Base-by-base conservation (phyloP, 23 tunicate genomes). In the Halocynthia aurantium region DNA sequence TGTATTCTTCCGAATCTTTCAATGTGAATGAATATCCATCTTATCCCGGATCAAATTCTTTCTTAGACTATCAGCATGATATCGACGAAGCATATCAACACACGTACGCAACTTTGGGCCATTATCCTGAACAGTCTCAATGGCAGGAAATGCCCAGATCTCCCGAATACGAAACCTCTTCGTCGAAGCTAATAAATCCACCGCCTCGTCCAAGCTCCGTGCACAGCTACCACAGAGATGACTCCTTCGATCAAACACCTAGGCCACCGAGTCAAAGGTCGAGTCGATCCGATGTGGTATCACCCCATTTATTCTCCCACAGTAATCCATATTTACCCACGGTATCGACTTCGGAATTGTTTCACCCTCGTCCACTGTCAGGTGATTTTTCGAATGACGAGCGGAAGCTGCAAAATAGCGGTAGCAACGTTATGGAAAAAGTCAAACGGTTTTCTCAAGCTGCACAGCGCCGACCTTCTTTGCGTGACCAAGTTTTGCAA, bases 401-500 rank as follows among this genome's bases (percentile, higher is more conserved):
- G 44, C 44, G 44, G 4, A 31, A 31, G 44, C 2, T 31, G 44
- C 2, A 31, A 77, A 44, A 49, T 21, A 57, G 7, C 53, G 52
- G 81, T 10, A 55, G 65, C 49, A 31, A 61, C 52, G 71, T 61
- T 8, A 61, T 50, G 71, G 71, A 58, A 15, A 65, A 65, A 65
- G 70, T 65, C 15, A 65, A 65, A 49, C 70, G 70, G 31, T 65
- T 65, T 65, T 65, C 70, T 11, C 70, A 65, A 8, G 81, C 81
- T 53, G 5, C 72, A 13, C 62, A 60, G 70, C 50, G 84, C 2
- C 57, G 84, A 10, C 22, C 81, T 44, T 86, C 85, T 50, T 62
- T 86, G 7, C 91, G 75, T 56, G 82, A 75, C 11, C 71, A 86
- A 49, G 81, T 71, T 17, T 15, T 78, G 52, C 81, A 81, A 50